Percentiles rank a stretch among this genome's conserved stretches.
phyloP scores from a whole-genome alignment of 37 sponge, comb jelly and placozoan genomes.

The Bolinopsis microptera region DNA sequence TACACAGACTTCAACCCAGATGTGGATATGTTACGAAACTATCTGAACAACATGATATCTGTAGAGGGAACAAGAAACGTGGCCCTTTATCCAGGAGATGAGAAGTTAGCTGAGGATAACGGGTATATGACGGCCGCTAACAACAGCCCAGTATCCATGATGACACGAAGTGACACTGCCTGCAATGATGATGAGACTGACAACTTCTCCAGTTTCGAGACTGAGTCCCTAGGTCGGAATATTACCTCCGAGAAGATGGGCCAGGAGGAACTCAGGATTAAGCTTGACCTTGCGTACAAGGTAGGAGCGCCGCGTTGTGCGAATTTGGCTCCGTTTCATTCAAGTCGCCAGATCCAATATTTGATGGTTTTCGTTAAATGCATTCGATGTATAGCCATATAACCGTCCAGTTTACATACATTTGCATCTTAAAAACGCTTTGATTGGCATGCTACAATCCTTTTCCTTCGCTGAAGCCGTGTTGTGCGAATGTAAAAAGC shows the following conservation, averaged over 20 bases:
- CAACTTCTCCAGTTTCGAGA: constrained; percentile 47
- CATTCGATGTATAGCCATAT: too few relatives aligned
- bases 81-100: constrained; percentile 46
- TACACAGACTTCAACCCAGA: neutral
- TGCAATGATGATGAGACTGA: neutral
- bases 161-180: neutral
- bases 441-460: neutral
- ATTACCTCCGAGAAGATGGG: neutral
- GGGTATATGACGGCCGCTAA: constrained; percentile 40
- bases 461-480: neutral
- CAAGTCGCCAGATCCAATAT: too few relatives aligned
- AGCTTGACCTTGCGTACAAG: constrained; percentile 54
- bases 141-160: constrained; percentile 23
- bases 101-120: neutral
- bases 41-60: constrained; percentile 4
- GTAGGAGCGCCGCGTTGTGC: too few relatives aligned
- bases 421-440: too few relatives aligned
- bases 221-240: neutral
- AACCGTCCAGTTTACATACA: too few relatives aligned
- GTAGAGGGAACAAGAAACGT: neutral
- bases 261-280: neutral
- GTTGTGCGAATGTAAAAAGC: neutral
- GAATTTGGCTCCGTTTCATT: too few relatives aligned
- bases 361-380: too few relatives aligned
- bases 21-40: neutral